A percentile compares a stretch with the other conserved stretches of the same genome.
Evolutionary conservation across 2,113 vertebrate species (phyloP).

Genomic region (Lamprotornis superbus): DNA sequence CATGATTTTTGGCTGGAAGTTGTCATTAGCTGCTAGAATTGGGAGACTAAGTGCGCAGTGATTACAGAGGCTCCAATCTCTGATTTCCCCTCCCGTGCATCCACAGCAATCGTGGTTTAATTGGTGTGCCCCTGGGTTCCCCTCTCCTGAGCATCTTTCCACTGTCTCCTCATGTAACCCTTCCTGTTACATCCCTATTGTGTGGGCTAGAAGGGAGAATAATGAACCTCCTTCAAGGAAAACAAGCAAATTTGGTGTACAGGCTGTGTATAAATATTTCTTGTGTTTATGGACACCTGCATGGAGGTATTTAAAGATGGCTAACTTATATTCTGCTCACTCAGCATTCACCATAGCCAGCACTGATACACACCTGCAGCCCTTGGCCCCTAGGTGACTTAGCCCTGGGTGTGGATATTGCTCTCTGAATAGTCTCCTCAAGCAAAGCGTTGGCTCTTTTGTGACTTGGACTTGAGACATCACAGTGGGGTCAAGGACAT

Average conservation of each 20-base stretch:
- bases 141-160: background rate
- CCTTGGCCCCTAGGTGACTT: background rate
- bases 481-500: background rate
- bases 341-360: background rate
- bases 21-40: slow-evolving; percentile 33
- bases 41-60: background rate
- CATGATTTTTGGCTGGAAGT: slow-evolving; percentile 41
- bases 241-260: background rate
- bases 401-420: background rate
- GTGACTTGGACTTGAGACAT: background rate
- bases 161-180: background rate
- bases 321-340: background rate
- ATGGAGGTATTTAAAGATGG: background rate
- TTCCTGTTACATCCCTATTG: background rate
- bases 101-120: background rate
- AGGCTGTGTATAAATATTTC: background rate
- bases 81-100: background rate
- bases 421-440: background rate
- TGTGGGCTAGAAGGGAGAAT: background rate
- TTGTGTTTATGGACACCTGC: background rate
- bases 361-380: background rate
- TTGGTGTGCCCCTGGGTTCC: background rate
- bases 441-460: background rate
- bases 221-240: background rate
- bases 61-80: slow-evolving; percentile 8